Percentiles rank a stretch among this genome's conserved stretches.
These are phyloP conservation scores for Isotomurus palustris DNA, from an alignment of 2,888 invertebrate species.

Conservation along the genomic window DNA sequence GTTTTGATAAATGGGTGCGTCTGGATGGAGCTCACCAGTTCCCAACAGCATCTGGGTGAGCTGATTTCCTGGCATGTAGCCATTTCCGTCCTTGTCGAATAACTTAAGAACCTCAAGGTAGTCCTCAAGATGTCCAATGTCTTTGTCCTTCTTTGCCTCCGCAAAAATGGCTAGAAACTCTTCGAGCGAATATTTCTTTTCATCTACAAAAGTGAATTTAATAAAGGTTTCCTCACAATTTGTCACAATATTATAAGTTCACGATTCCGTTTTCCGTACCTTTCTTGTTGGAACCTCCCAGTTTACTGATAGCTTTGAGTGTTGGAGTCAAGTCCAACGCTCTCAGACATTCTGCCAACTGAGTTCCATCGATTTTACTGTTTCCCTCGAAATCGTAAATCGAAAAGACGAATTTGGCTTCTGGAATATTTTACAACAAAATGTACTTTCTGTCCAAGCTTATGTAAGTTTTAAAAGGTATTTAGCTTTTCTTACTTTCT, in stretches of 20 bases:
- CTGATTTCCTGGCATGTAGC: constrained; percentile 93
- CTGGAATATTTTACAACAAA: too few species aligned
- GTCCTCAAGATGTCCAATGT: constrained; percentile 95
- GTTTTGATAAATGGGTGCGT: neutral
- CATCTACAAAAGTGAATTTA: constrained; percentile 49
- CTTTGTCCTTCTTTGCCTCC: constrained; percentile 94
- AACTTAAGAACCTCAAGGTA: constrained; percentile 99
- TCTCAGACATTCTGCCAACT: constrained; percentile 89
- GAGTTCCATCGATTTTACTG: constrained; percentile 85
- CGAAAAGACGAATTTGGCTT: constrained; percentile 85
- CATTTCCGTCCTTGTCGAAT: constrained; percentile 97
- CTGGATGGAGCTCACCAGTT: constrained; percentile 64
- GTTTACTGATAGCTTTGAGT: constrained; percentile 81
- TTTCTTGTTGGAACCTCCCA: constrained; percentile 94
- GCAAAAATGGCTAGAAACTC: constrained; percentile 99
- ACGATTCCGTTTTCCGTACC: constrained; percentile 54
- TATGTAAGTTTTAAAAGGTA: too few species aligned
- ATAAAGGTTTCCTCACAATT: neutral
- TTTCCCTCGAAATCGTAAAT: constrained; percentile 88
- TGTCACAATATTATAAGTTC: neutral
- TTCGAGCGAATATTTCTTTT: constrained; percentile 87
- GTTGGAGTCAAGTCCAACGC: constrained; percentile 95
- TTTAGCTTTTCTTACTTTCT: too few species aligned
- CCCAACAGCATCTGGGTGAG: constrained; percentile 90
- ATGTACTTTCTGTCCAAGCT: too few species aligned